Percentiles rank a stretch among this genome's conserved stretches.
phyloP scores from a whole-genome alignment of 2,113 vertebrate species.

The Heterotis niloticus region DNA sequence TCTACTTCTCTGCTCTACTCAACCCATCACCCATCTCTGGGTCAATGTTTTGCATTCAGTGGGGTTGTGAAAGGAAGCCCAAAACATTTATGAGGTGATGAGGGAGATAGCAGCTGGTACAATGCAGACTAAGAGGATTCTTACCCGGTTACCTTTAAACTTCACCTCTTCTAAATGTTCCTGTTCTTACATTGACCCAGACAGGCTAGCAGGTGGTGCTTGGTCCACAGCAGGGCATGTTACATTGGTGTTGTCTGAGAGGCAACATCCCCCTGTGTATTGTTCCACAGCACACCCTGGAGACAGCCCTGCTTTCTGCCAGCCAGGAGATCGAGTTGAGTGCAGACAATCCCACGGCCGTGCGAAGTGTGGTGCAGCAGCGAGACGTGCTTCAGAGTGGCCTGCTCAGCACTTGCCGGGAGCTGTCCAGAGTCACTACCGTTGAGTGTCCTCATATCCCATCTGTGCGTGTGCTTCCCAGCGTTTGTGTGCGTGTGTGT shows the following conservation, averaged over 20 bases:
- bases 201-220: too few species aligned
- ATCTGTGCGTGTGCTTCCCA: neutral
- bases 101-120: too few species aligned
- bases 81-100: too few species aligned
- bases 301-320: slow-evolving; percentile 90
- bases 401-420: slow-evolving; percentile 92
- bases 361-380: slow-evolving; percentile 85
- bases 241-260: too few species aligned
- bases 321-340: slow-evolving; percentile 97
- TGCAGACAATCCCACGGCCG: slow-evolving; percentile 73
- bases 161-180: too few species aligned
- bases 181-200: too few species aligned
- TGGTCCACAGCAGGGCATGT: neutral
- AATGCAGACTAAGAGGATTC: neutral
- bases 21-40: neutral
- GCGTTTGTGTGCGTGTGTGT: neutral
- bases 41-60: too few species aligned
- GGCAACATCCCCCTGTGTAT: neutral
- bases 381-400: slow-evolving; percentile 92
- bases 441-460: slow-evolving; percentile 62
- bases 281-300: slow-evolving; percentile 85
- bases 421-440: slow-evolving; percentile 78
- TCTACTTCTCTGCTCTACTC: neutral
- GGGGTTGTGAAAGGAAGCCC: too few species aligned
- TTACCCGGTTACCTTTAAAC: neutral